These are phyloP conservation scores for Drosophila mimica DNA, from an alignment of 2,888 invertebrate species.

Conservation along the genomic window DNA sequence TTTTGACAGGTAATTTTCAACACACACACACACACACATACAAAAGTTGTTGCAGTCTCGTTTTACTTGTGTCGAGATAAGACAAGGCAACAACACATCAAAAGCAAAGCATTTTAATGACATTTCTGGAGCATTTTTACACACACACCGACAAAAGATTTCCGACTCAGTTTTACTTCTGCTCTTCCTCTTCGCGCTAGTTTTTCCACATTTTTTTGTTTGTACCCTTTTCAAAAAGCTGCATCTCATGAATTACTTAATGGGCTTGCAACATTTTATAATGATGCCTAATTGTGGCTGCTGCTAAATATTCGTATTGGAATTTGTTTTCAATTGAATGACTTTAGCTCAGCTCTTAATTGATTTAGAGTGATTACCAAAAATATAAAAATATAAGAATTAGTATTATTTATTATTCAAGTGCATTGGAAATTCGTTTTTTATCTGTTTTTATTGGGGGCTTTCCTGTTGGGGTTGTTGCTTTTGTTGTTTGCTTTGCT, in stretches of 20 bases:
- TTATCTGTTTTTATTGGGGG: not conserved
- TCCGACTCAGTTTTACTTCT: conserved; percentile 16
- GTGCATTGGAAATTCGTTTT: conserved; percentile 34
- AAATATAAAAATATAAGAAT: not conserved
- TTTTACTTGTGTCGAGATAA: conserved; percentile 66
- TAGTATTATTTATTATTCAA: not conserved
- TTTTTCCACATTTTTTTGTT: conserved; percentile 66
- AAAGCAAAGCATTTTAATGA: conserved; percentile 69
- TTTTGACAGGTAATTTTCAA: conserved; percentile 72
- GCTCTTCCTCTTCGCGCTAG: conserved; percentile 41
- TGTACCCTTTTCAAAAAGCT: conserved; percentile 36
- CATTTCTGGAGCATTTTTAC: conserved; percentile 70
- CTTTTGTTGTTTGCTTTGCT: conserved; percentile 19
- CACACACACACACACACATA: not conserved
- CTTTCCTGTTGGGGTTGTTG: conserved; percentile 48
- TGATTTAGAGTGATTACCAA: not conserved
- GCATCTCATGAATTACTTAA: conserved; percentile 18
- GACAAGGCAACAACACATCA: conserved; percentile 41
- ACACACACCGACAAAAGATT: conserved; percentile 27
- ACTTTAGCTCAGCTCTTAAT: not conserved
- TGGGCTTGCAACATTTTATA: conserved; percentile 19
- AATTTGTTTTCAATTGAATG: not conserved
- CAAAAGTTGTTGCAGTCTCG: conserved; percentile 52
- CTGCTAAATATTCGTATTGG: not conserved
- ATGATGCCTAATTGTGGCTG: not conserved